phyloP scores from a whole-genome alignment of 2,113 vertebrate genomes.

The Phasianus colchicus region DNA sequence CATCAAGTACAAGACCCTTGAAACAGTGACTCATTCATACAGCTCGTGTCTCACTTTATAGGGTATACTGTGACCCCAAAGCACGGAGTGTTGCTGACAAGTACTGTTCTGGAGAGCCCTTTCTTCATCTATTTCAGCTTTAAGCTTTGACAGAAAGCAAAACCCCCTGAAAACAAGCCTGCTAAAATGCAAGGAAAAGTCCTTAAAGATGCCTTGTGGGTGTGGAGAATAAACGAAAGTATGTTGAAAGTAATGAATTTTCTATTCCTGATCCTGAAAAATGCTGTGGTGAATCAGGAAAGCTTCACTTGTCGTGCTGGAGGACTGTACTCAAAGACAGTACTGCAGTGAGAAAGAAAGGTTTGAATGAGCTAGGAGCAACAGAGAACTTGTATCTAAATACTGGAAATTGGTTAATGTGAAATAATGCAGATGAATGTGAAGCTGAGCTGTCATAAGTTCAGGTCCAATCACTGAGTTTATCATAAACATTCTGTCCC shows the following conservation, averaged over 20 bases:
- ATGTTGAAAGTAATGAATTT: background rate
- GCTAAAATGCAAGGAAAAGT: background rate
- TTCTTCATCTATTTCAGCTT: background rate
- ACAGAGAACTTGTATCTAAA: background rate
- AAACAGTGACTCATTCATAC: background rate
- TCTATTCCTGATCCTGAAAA: background rate
- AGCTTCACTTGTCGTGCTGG: background rate
- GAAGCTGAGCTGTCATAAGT: background rate
- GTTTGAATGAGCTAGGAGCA: background rate
- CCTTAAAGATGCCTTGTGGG: background rate
- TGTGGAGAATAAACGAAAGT: background rate
- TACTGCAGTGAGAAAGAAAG: background rate
- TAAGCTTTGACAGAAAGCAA: background rate
- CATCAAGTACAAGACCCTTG: accelerated
- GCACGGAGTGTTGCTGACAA: background rate
- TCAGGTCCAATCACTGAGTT: background rate
- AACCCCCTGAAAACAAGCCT: background rate
- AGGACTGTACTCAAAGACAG: background rate
- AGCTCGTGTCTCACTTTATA: accelerated
- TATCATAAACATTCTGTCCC: background rate
- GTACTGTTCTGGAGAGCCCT: background rate
- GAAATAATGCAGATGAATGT: background rate
- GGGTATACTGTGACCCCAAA: background rate
- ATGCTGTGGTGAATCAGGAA: background rate
- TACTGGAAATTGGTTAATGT: background rate